These are phyloP conservation scores for Odocoileus virginianus DNA, from an alignment of 2,113 vertebrate genomes.

Conservation along the genomic window DNA sequence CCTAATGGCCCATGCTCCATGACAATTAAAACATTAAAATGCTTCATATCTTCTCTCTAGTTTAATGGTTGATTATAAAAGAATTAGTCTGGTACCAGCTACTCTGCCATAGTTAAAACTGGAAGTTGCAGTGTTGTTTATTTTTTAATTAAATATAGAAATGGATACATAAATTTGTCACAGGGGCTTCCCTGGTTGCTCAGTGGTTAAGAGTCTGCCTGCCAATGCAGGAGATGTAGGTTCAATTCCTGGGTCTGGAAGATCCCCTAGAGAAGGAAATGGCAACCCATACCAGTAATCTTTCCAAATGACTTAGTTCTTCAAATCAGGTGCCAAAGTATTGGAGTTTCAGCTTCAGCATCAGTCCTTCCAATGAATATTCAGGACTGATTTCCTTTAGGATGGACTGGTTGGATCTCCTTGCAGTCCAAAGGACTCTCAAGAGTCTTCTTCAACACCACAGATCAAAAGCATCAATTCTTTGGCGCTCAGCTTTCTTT, in stretches of 20 bases:
- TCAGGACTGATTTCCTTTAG: too few species aligned
- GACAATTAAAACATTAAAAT: not conserved
- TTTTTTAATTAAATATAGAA: conserved; percentile 21
- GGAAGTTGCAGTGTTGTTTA: not conserved
- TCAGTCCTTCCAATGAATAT: too few species aligned
- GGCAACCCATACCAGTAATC: not conserved
- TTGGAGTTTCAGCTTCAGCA: too few species aligned
- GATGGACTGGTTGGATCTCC: too few species aligned
- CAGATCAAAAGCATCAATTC: too few species aligned
- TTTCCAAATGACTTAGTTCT: too few species aligned
- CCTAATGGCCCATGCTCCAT: not conserved
- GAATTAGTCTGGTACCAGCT: not conserved
- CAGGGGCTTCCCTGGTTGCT: not conserved
- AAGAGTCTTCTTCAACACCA: too few species aligned
- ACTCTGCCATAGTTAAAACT: not conserved
- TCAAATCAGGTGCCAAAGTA: too few species aligned
- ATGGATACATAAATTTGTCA: not conserved
- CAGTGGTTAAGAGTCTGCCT: not conserved
- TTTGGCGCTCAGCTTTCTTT: too few species aligned
- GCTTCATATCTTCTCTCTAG: not conserved
- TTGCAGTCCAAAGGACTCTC: too few species aligned
- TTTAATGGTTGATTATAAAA: not conserved
- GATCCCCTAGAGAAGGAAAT: not conserved
- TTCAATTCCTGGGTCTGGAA: not conserved
- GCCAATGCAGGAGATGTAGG: not conserved